These are phyloP conservation scores for Glaucidium brasilianum DNA, from an alignment of 2,113 vertebrate genomes.

Conservation along the genomic window DNA sequence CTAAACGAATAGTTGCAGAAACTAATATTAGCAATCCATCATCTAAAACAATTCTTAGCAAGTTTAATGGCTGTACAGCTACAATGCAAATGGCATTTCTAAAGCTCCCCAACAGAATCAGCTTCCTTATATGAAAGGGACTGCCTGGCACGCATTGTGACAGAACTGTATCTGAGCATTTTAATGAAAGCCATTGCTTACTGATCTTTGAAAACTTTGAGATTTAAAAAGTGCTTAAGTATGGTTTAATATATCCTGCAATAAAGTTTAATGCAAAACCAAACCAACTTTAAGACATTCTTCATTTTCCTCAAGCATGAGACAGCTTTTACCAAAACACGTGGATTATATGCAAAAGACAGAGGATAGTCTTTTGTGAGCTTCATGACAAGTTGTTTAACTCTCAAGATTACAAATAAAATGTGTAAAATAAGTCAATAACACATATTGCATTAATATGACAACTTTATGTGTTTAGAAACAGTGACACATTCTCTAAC, in stretches of 20 bases:
- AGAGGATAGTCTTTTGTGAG: background rate
- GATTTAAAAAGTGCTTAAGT: background rate
- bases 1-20: background rate
- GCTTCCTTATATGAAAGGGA: background rate
- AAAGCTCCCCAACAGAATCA: background rate
- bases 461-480: background rate
- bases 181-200: background rate
- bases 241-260: background rate
- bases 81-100: background rate
- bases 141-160: background rate
- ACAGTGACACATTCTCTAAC: background rate
- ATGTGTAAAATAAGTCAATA: background rate
- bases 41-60: background rate
- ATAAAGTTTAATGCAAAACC: background rate
- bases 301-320: background rate
- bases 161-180: background rate
- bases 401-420: background rate
- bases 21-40: background rate
- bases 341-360: background rate
- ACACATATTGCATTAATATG: background rate
- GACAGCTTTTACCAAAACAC: background rate
- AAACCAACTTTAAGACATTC: background rate
- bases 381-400: background rate
- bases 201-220: background rate
- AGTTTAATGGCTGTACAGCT: background rate